A percentile compares a stretch with the other conserved stretches of the same genome.
Evolutionary conservation across 2,888 invertebrate genomes (phyloP).

Genomic region (Heliconius charithonia): DNA sequence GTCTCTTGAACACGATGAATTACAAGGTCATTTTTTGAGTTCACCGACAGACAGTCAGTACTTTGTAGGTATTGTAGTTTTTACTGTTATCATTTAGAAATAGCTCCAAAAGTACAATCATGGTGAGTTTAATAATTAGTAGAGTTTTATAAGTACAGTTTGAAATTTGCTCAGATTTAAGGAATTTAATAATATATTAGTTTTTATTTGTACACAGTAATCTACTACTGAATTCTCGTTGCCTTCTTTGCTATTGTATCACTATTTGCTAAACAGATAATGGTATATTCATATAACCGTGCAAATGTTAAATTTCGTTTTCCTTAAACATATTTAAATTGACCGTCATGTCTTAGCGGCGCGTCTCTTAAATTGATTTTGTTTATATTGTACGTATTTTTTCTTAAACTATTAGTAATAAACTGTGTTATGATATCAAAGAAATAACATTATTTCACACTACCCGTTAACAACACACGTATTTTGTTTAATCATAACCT

Average conservation of each 20-base stretch:
- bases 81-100: neutral
- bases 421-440: neutral
- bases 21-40: constrained; percentile 20
- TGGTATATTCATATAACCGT: neutral
- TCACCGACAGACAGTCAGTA: constrained; percentile 1
- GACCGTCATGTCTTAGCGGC: neutral
- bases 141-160: no score
- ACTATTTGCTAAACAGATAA: neutral
- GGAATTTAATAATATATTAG: no score
- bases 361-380: neutral
- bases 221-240: neutral
- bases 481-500: neutral
- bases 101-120: neutral
- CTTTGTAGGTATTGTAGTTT: constrained; percentile 20
- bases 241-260: neutral
- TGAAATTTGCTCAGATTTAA: no score
- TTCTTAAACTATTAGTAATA: neutral
- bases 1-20: constrained; percentile 18
- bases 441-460: neutral
- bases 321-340: constrained; percentile 1
- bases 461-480: neutral
- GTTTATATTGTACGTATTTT: neutral
- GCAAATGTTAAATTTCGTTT: constrained; percentile 6
- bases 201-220: no score
- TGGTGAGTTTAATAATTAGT: no score